A percentile compares a stretch with the other conserved stretches of the same genome.
Conservation (phyloP, 2,113 vertebrate genomes). For the Lophochroa leadbeateri region DNA sequence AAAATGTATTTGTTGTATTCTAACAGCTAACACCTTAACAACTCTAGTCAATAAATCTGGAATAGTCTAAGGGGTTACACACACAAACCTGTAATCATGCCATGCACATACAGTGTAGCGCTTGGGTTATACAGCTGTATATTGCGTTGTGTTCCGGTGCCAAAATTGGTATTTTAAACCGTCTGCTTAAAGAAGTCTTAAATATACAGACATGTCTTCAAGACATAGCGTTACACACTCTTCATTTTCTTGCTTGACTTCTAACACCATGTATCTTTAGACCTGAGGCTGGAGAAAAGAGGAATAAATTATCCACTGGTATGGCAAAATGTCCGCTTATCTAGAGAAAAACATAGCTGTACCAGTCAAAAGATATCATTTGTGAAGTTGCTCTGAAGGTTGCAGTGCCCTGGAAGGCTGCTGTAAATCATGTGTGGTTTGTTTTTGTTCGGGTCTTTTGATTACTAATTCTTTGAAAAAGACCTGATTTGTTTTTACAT, state of each 20-base stretch:
- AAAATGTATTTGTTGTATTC: not conserved
- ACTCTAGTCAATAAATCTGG: not conserved
- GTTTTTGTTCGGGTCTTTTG: not conserved
- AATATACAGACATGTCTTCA: not conserved
- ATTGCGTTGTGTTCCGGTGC: not conserved
- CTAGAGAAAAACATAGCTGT: conserved; percentile 10
- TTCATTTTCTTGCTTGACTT: not conserved
- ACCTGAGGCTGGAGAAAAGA: not conserved
- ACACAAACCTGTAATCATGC: accelerated
- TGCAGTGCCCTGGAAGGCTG: not conserved
- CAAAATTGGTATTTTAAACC: not conserved
- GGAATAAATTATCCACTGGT: not conserved
- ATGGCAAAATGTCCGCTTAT: not conserved
- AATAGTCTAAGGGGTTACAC: not conserved
- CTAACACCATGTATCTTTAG: not conserved
- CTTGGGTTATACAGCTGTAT: not conserved
- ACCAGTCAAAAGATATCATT: not conserved
- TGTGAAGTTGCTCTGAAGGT: not conserved
- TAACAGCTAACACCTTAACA: not conserved
- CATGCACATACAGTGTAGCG: not conserved
- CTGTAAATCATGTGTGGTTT: not conserved
- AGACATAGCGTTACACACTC: not conserved
- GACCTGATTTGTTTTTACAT: not conserved
- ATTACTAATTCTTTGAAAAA: not conserved
- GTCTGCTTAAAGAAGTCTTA: not conserved